These are phyloP conservation scores for Napeogenes sylphis DNA, from an alignment of 2,888 invertebrate genomes.

Conservation along the genomic window DNA sequence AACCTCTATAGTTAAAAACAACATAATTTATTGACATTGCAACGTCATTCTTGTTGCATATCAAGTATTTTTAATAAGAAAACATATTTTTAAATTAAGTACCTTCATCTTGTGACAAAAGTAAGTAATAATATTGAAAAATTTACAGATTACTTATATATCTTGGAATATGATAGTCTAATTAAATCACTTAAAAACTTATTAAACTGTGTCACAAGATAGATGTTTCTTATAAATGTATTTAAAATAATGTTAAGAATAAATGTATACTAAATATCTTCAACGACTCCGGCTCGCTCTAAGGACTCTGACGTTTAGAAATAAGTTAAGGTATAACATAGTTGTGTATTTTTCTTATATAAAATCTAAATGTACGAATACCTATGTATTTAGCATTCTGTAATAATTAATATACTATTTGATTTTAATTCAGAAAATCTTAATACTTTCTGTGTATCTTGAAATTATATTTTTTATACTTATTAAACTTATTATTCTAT, in stretches of 20 bases:
- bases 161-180: too few species aligned
- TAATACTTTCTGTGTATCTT: too few species aligned
- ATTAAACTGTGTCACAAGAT: background rate
- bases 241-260: constrained; percentile 11
- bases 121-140: too few species aligned
- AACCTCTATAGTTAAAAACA: too few species aligned
- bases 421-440: background rate
- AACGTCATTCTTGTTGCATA: background rate
- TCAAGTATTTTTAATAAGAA: background rate
- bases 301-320: constrained; percentile 27
- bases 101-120: too few species aligned
- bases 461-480: too few species aligned
- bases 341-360: constrained; percentile 10
- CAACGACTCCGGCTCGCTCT: constrained; percentile 26
- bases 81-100: too few species aligned
- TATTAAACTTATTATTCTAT: too few species aligned
- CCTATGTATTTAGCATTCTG: background rate
- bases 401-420: background rate
- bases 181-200: too few species aligned
- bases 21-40: too few species aligned
- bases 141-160: too few species aligned
- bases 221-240: constrained; percentile 8
- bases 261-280: constrained; percentile 7
- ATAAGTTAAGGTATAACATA: constrained; percentile 21
- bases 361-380: constrained; percentile 8